phyloP scores from a whole-genome alignment of 2,797 vertebrate genomes.

The Pempheris klunzingeri region DNA sequence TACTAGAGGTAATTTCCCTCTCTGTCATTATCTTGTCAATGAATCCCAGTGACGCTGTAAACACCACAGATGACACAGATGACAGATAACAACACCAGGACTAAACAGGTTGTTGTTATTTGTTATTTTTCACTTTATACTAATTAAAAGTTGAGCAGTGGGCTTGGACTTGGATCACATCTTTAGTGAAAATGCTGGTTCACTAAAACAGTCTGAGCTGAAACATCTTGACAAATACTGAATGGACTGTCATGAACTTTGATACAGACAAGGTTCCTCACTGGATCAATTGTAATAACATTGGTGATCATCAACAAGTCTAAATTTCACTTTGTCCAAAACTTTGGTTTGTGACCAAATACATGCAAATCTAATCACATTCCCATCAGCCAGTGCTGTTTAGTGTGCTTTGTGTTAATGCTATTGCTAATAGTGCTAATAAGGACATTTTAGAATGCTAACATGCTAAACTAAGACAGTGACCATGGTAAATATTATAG shows the following conservation, averaged over 20 bases:
- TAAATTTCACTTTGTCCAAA: neutral
- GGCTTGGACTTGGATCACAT: neutral
- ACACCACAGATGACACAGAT: neutral
- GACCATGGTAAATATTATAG: neutral
- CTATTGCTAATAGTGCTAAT: too few species aligned
- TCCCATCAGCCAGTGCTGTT: neutral
- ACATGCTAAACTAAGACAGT: neutral
- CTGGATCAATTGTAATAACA: neutral
- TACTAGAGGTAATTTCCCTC: conserved; percentile 6
- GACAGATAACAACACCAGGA: too few species aligned
- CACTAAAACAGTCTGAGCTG: too few species aligned
- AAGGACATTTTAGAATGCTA: neutral
- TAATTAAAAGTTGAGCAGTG: neutral
- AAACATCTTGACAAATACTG: neutral
- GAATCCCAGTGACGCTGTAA: neutral
- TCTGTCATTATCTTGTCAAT: conserved; percentile 28
- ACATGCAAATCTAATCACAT: neutral
- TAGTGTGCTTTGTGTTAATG: too few species aligned
- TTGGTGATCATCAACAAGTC: neutral
- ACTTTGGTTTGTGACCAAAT: neutral
- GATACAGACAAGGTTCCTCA: neutral
- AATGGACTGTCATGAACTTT: neutral
- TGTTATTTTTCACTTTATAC: neutral
- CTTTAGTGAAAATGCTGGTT: neutral
- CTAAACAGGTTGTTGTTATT: too few species aligned